A percentile compares a stretch with the other conserved stretches of the same genome.
These are phyloP conservation scores for Adelphocoris suturalis DNA, from an alignment of 2,888 invertebrate genomes.

Conservation along the genomic window DNA sequence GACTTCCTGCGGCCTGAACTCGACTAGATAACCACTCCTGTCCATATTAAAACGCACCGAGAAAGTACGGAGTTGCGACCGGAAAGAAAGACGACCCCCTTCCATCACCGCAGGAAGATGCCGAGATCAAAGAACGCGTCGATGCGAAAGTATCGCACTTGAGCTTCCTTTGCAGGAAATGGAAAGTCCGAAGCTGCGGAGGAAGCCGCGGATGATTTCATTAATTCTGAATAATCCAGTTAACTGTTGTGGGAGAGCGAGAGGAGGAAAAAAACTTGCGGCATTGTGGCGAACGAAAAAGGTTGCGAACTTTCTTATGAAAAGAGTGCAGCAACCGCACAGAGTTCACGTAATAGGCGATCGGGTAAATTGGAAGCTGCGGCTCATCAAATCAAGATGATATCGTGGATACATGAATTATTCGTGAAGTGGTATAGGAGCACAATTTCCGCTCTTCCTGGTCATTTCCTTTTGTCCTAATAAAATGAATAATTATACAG, in stretches of 20 bases:
- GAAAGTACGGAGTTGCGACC: not conserved
- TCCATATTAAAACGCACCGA: constrained; percentile 37
- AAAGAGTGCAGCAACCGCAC: not conserved
- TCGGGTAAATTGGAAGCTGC: not conserved
- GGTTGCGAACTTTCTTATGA: constrained; percentile 2
- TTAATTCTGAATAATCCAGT: constrained; percentile 41
- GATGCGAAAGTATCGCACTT: constrained; percentile 35
- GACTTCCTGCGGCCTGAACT: not conserved
- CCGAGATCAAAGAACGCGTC: constrained; percentile 50
- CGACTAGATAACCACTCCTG: constrained; percentile 21
- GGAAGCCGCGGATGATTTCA: constrained; percentile 33
- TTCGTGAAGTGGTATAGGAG: too few species aligned
- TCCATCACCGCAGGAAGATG: not conserved
- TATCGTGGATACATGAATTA: too few species aligned
- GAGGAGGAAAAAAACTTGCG: constrained; percentile 4
- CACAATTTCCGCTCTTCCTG: too few species aligned
- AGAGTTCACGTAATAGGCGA: not conserved
- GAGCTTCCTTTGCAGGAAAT: constrained; percentile 8
- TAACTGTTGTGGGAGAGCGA: not conserved
- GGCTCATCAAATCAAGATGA: not conserved
- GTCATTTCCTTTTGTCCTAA: too few species aligned
- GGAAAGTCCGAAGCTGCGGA: constrained; percentile 20
- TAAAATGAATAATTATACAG: too few species aligned
- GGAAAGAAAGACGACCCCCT: constrained; percentile 22
- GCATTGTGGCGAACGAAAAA: not conserved